These are phyloP conservation scores for Phyllopteryx taeniolatus DNA, from an alignment of 2,113 vertebrate species.

Conservation along the genomic window DNA sequence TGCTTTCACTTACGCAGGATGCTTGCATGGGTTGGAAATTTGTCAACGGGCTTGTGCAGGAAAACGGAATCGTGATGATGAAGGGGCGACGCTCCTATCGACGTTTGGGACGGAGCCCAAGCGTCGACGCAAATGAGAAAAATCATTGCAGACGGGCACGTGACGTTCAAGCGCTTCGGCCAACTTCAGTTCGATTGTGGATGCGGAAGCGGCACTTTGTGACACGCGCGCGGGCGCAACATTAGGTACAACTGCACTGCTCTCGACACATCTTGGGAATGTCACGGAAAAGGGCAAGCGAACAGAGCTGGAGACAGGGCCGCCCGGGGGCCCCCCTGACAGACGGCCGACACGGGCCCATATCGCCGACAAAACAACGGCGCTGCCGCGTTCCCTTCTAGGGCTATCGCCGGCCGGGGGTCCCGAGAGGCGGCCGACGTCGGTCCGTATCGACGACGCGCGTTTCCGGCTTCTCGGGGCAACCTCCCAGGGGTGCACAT, in stretches of 20 bases:
- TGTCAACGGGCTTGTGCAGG: background rate
- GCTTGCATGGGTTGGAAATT: background rate
- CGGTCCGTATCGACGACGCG: no score
- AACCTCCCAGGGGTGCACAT: no score
- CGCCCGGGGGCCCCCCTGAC: no score
- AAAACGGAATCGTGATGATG: background rate
- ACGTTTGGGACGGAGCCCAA: background rate
- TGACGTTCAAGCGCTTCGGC: conserved; percentile 3
- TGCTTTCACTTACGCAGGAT: background rate
- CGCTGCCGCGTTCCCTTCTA: no score
- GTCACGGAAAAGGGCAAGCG: no score
- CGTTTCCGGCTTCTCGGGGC: no score
- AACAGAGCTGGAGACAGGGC: no score
- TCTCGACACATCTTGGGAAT: background rate
- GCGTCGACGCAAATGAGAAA: background rate
- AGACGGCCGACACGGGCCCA: no score
- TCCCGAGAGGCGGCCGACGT: no score
- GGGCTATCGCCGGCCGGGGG: no score
- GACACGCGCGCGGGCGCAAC: background rate
- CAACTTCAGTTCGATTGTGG: background rate
- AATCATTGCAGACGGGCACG: background rate
- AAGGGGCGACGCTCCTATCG: background rate
- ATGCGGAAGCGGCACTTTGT: background rate
- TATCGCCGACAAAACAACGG: no score
- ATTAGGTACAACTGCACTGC: background rate